Evolutionary conservation across 2,797 vertebrate species (phyloP), one percentile per base, ranked within the genome.

Genomic region (Haliaeetus albicilla): DNA sequence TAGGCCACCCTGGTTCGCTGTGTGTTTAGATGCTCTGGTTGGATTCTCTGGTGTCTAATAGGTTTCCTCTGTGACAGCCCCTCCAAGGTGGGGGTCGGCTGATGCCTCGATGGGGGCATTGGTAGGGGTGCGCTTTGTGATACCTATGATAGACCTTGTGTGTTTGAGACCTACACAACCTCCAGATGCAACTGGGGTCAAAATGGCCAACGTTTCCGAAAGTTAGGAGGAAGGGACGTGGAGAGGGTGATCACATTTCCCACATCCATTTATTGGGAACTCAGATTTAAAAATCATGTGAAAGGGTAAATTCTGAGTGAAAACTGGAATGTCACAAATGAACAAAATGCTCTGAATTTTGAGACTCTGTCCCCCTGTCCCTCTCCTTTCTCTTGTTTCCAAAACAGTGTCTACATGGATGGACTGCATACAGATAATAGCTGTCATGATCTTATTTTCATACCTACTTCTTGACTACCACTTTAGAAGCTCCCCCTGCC

Each of bases 1-100:
- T 97, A 95, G 96, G 96, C 73, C 96, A 95, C 19, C 51, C 54
- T 79, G 89, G 25, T 43, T 95, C 61, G 35, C 2, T 0, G 35
- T 69, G 73, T 30, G 35, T 94, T 90, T 48, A 69, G 61, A 48
- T 84, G 57, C 84, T 35, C 68, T 78, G 53, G 31, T 56, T 71
- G 56, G 76, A 77, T 95, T 83, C 76, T 68, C 69, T 37, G 54
- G 27, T 88, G 53, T 84, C 69, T 77, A n/a, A 43, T 10, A 80
- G 49, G 22, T 64, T 86, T 93, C 27, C 24, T 39, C 30, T 41
- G 31, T 49, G 61, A 71, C n/a, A 78, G 37, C 9, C 27, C 20
- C 27, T 90, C 61, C 6, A 16, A 56, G 27, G 31, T 31, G 28
- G 13, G 33, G 10, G 11, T 30, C 15, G 27, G 30, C 81, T 84